Base-by-base conservation (phyloP, 2,797 vertebrate species). In the Acanthopagrus latus region DNA sequence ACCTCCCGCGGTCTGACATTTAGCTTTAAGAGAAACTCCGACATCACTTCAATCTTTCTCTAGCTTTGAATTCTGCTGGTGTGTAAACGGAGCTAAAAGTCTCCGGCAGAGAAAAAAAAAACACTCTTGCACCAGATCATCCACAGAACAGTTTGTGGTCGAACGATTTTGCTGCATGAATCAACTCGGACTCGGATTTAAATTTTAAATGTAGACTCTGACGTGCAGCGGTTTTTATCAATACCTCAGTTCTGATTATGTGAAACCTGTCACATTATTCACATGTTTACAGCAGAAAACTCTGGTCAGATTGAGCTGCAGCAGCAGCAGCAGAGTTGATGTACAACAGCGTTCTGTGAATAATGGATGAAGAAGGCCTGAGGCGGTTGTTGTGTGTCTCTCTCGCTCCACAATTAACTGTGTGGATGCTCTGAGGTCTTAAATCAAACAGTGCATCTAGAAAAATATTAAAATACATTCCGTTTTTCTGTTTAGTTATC, bases 331-430 rank as follows among this genome's bases (percentile, higher is more conserved):
- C 41, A 25, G 56, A 33, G 43, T 10, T 56, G 43, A 21, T 13
- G 52, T 38, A 44, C 47, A 55, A 38, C 55, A 52, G 23, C 5
- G n/a, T 23, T 62, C 27, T 48, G 13, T 69, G 48, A 76, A 65
- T 70, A 52, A 65, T 80, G 29, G 43, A 56, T 14, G 29, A 56
- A 23, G 20, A 55, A 60, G 8, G 43, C 77, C 77, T 5, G 23
- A 33, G 59, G 78, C 52, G 54, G 21, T 57, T 54, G 46, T 64
- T 33, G 29, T 58, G 58, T 10, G 23, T 58, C 43, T 58, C 57
- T 55, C 63, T 58, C 57, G 48, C 63, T 27, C 18, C 20, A 58
- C 43, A 64, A 38, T 51, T 64, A 58, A 46, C 23, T 12, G 48
- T 5, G 47, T 43, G 6, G 29, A 55, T 1, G 29, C 69, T 68